Base-by-base conservation (phyloP, 1,140 invertebrate genomes). In the Harpegnathos saltator region DNA sequence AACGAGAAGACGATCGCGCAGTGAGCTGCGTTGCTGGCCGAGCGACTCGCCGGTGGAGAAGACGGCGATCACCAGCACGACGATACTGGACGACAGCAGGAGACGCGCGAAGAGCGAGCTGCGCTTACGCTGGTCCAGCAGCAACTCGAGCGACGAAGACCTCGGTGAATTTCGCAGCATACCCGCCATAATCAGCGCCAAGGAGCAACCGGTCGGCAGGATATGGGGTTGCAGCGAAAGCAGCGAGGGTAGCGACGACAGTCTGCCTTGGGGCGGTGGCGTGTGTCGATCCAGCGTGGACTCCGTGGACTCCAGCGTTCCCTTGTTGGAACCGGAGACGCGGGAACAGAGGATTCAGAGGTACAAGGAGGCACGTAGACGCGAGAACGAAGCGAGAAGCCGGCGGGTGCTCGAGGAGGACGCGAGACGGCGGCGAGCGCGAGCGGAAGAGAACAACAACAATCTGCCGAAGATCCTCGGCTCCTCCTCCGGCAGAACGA, bases 181-280 rank as follows among this genome's bases (percentile, higher is more conserved):
- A 68, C 84, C 87, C 7, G 54, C 73, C 65, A 85, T 86, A 71
- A 89, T 92, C 62, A 82, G 59, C 85, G 82, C 81, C 56, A 89
- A 86, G 77, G 89, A 82, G 56, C 86, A 65, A 65, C 82, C 82
- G 22, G 82, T 83, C 14, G 77, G 62, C 9, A 86, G 93, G 17
- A 89, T 91, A 1, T 94, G 93, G 93, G 93, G 92, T 29, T 94
- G 92, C 82, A 93, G 92, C 84, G 93, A 94, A 69, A 94, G 94
- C 81, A 94, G 94, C 85, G 94, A 95, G 48, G 94, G 94, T 14
- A 94, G 93, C 80, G 93, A 94, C 85, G 93, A 94, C 69, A 94
- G 93, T 66, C 82, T 94, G 0, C 92, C 92, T 26, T 94, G 92
- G 92, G 89, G 92, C 91, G 89, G 89, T 12, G 89, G 88, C 1